A percentile compares a stretch with the other conserved stretches of the same genome.
Evolutionary conservation across 2,113 vertebrate species (phyloP).

Genomic region (Suricata suricatta): DNA sequence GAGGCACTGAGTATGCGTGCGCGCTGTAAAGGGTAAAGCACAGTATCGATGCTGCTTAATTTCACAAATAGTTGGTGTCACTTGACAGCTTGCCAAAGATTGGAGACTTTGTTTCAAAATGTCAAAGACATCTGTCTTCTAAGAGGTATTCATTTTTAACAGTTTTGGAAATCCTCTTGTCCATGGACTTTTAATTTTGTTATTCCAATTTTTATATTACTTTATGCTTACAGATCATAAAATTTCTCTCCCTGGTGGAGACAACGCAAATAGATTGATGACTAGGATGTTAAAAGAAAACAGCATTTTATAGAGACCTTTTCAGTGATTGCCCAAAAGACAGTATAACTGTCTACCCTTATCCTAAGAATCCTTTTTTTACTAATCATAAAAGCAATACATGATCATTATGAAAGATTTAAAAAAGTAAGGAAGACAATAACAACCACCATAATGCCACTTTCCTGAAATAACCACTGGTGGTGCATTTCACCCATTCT

Average conservation of each 20-base stretch:
- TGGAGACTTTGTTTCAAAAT: not conserved
- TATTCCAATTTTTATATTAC: not conserved
- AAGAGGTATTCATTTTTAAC: not conserved
- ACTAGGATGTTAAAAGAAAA: not conserved
- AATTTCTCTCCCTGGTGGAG: not conserved
- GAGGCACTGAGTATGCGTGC: rapidly evolving
- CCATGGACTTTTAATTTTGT: not conserved
- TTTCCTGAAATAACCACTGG: not conserved
- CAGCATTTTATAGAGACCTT: not conserved
- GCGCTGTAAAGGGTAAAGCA: not conserved
- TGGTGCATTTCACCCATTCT: not conserved
- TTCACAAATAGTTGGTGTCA: not conserved
- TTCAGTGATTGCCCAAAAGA: not conserved
- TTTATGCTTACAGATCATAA: not conserved
- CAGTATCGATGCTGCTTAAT: not conserved
- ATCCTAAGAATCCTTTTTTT: not conserved
- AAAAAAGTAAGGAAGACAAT: not conserved
- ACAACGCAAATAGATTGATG: not conserved
- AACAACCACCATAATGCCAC: not conserved
- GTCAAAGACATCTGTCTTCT: not conserved
- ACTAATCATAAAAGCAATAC: not conserved
- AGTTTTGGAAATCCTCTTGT: not conserved
- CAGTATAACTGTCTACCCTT: not conserved
- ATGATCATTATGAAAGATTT: not conserved
- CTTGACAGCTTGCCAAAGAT: not conserved